Percentiles rank a stretch among this genome's conserved stretches.
Conservation (phyloP, 2,113 vertebrate species). For the Reinhardtius hippoglossoides region DNA sequence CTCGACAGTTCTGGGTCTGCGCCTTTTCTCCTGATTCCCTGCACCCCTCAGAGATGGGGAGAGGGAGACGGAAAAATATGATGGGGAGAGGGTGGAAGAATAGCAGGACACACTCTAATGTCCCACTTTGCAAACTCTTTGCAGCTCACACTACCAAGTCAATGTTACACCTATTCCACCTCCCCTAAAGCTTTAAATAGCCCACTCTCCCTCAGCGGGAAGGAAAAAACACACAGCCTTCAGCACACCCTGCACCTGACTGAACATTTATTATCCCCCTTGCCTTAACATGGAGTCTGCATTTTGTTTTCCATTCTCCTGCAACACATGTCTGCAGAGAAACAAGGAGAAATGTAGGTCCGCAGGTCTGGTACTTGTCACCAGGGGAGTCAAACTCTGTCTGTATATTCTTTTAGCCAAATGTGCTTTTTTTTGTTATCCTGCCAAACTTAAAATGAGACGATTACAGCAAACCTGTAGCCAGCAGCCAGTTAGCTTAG, state of each 20-base stretch:
- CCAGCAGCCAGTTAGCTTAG: background rate
- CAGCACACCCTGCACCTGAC: constrained; percentile 30
- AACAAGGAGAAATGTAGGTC: no score
- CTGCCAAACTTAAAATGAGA: background rate
- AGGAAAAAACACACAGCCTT: constrained; percentile 50
- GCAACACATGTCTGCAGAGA: background rate
- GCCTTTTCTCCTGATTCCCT: constrained; percentile 41
- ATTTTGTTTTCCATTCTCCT: constrained; percentile 14
- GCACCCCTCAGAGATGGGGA: constrained; percentile 27
- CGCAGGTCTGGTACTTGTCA: background rate
- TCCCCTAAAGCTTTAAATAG: constrained; percentile 68
- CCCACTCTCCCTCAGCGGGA: constrained; percentile 52
- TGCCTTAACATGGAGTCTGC: constrained; percentile 30
- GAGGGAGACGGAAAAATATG: constrained; percentile 8
- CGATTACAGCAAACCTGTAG: background rate
- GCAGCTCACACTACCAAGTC: constrained; percentile 68
- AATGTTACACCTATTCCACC: constrained; percentile 72
- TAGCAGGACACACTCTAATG: constrained; percentile 49
- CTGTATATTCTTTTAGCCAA: background rate
- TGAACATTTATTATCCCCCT: constrained; percentile 50
- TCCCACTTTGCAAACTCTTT: constrained; percentile 78
- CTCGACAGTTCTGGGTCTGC: constrained; percentile 70
- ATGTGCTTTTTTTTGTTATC: background rate
- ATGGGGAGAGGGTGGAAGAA: constrained; percentile 31
- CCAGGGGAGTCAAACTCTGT: background rate